These are phyloP conservation scores for Lynx canadensis DNA, from an alignment of 2,113 vertebrate genomes.

Conservation along the genomic window DNA sequence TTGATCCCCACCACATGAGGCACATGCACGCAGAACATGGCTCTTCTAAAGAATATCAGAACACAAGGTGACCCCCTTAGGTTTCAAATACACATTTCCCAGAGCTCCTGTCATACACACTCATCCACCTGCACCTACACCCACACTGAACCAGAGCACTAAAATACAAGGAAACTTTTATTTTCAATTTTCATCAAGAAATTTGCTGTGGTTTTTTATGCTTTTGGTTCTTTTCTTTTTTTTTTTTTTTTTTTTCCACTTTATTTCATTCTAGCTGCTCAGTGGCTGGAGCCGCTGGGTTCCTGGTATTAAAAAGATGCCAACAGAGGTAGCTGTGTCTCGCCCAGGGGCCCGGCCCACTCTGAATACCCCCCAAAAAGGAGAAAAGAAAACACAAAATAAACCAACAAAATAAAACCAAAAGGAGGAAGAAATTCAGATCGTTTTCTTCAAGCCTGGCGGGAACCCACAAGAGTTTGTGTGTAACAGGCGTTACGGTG, in stretches of 20 bases:
- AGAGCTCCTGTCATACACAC: not conserved
- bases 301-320: constrained; percentile 92
- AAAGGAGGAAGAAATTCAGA: constrained; percentile 79
- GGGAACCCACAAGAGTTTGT: constrained; percentile 83
- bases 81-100: not conserved
- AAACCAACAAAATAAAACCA: constrained; percentile 85
- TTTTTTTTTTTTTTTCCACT: constrained; percentile 75
- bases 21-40: not conserved
- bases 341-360: constrained; percentile 87
- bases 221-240: constrained; percentile 75
- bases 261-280: constrained; percentile 81
- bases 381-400: constrained; percentile 85
- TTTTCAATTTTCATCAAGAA: constrained; percentile 87
- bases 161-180: constrained; percentile 91
- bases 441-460: constrained; percentile 84
- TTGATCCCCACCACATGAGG: not conserved
- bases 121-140: constrained; percentile 20
- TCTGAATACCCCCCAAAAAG: constrained; percentile 82
- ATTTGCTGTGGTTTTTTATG: constrained; percentile 80
- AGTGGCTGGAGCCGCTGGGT: constrained; percentile 89
- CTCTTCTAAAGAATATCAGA: not conserved
- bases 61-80: not conserved
- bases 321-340: constrained; percentile 92
- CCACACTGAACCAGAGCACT: constrained; percentile 73
- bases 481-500: constrained; percentile 87